Base-by-base conservation (phyloP, 2,797 vertebrate genomes). In the Staurois parvus region DNA sequence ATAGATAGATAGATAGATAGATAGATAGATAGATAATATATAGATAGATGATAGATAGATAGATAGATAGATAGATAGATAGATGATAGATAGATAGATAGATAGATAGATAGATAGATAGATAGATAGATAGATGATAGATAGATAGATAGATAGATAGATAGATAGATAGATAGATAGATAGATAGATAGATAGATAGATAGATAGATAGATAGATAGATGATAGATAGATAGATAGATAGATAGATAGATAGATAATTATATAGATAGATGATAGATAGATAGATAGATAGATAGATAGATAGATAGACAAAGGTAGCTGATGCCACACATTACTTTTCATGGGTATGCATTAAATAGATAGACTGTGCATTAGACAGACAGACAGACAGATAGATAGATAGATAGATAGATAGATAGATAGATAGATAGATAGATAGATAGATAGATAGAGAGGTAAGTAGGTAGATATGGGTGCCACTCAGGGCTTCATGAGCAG, bases 111-210 rank as follows among this genome's bases (percentile, higher is more conserved):
- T 66, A 28, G 62, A 28, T 66, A 62, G 59, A 62, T 62, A n/a
- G 59, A 62, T 62, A 62, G 59, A 62, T 62, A 62, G 56, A 62
- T n/a, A n/a, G 59, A 62, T 62, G 24, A 62, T n/a, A n/a, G 24
- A 62, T 62, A 10, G 59, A 62, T 26, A 62, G 59, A 73, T 72
- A 72, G 70, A 72, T 40, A 24, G 70, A 72, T 42, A 34, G 70
- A 72, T 40, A 21, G 34, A 34, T 72, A 72, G 70, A 72, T 72
- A 72, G 70, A 72, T 37, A 40, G 30, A 70, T 70, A 70, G 67
- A 70, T 32, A 32, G 29, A 70, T 70, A 32, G 67, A 70, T 70
- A 70, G 67, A 30, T 32, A 32, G 26, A 66, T 66, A 28, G 62
- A 28, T 66, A 62, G 59, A 62, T 62, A n/a, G 59, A 62, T 62